phyloP scores from a whole-genome alignment of 2,797 vertebrate species.

The Molothrus ater region DNA sequence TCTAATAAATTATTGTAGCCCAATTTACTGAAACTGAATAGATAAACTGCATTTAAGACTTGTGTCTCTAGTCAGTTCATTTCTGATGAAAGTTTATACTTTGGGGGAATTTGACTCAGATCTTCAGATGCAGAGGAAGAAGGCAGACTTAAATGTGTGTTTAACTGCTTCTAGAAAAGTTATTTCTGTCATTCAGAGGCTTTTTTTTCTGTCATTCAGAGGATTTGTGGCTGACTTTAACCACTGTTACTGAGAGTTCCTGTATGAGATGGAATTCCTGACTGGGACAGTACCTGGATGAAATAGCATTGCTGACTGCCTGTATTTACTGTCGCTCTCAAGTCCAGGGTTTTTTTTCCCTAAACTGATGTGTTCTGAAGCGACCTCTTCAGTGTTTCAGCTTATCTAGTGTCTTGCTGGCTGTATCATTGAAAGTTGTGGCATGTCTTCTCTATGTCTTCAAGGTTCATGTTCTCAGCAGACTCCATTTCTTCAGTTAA shows the following conservation, averaged over 20 bases:
- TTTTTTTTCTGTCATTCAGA: neutral
- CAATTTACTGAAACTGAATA: neutral
- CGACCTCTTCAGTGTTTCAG: neutral
- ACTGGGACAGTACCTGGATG: neutral
- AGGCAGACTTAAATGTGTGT: neutral
- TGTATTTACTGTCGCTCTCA: neutral
- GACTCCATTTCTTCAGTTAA: neutral
- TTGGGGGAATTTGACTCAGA: neutral
- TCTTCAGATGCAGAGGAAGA: neutral
- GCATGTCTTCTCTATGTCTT: neutral
- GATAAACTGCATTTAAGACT: neutral
- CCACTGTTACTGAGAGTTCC: neutral
- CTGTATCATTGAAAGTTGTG: neutral
- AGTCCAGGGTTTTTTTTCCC: neutral
- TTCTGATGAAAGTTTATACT: neutral
- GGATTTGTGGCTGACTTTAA: neutral
- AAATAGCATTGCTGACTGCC: neutral
- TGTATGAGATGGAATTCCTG: neutral
- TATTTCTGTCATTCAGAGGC: neutral
- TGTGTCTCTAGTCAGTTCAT: neutral
- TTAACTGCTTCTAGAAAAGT: neutral
- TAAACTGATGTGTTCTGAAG: neutral
- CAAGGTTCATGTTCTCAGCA: neutral
- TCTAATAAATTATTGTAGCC: neutral
- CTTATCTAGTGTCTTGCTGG: neutral